Base-by-base conservation (phyloP, 2,888 invertebrate species). In the Xylota segnis region DNA sequence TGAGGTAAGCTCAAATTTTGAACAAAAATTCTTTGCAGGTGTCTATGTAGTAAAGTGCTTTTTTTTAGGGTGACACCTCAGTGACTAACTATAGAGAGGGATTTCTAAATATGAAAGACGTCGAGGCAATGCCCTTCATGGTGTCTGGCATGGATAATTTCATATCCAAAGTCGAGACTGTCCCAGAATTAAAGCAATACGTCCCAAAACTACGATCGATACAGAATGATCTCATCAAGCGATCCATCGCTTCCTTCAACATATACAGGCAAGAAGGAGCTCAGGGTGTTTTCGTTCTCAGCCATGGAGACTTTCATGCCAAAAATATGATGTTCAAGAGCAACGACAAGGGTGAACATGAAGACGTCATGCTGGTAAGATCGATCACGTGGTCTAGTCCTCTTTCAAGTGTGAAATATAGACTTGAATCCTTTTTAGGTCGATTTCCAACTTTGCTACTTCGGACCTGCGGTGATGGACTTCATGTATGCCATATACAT, bases 261-360 rank as follows among this genome's bases (percentile, higher is more conserved):
- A 14, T 40, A 7, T 66, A 45, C 4, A 81, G 52, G 40, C 12
- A 59, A 50, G 1, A 40, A 12, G 9, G 6, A 12, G 23, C 29
- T 6, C 16, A 43, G 5, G 70, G 61, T 4, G 45, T 78, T 29
- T 89, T 89, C 18, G 90, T 89, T 0, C 87, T 91, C 0, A 88
- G 88, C 52, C 90, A 91, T 65, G 90, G 91, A 0, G 90, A 91
- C 65, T 89, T 91, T 34, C 90, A 91, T 61, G 37, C 84, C 5
- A 89, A 88, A 34, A 91, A 91, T 40, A 65, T 91, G 45, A 90
- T 91, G 91, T 89, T 90, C n/a, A 90, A 89, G 14, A 61, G 29
- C 23, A 83, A 34, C 5, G 27, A 40, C 0, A 74, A 29, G 4
- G 88, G 74, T 1, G 29, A 63, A 4, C 16, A 89, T 0, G 76